These are phyloP conservation scores for Clarias fuscus DNA, from an alignment of 2,797 vertebrate species.

Conservation along the genomic window DNA sequence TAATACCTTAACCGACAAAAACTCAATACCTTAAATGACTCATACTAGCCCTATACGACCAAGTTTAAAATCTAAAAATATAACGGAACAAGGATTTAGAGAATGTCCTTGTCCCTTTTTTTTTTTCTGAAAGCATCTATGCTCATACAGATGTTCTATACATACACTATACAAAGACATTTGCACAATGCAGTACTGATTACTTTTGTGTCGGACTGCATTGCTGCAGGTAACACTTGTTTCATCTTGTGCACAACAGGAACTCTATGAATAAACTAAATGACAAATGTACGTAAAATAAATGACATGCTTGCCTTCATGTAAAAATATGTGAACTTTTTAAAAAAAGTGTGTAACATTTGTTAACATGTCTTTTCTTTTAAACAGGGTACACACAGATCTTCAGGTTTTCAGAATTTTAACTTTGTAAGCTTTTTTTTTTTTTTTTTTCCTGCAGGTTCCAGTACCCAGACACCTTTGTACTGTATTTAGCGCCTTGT, in stretches of 20 bases:
- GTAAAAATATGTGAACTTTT: neutral
- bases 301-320: neutral
- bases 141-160: neutral
- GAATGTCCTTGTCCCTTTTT: neutral
- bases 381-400: no score
- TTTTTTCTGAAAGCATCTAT: neutral
- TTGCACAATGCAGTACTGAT: neutral
- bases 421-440: neutral
- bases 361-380: no score
- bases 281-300: neutral
- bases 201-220: neutral
- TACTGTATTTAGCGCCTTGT: neutral
- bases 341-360: no score
- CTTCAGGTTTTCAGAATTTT: neutral
- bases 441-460: neutral
- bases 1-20: no score
- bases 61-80: neutral
- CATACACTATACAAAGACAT: neutral
- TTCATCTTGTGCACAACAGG: neutral
- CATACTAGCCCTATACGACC: neutral
- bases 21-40: neutral
- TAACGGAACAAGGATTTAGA: neutral
- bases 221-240: neutral
- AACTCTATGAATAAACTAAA: neutral
- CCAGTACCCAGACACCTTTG: no score